Conservation (phyloP, 2,797 vertebrate species). For the Natrix natrix region DNA sequence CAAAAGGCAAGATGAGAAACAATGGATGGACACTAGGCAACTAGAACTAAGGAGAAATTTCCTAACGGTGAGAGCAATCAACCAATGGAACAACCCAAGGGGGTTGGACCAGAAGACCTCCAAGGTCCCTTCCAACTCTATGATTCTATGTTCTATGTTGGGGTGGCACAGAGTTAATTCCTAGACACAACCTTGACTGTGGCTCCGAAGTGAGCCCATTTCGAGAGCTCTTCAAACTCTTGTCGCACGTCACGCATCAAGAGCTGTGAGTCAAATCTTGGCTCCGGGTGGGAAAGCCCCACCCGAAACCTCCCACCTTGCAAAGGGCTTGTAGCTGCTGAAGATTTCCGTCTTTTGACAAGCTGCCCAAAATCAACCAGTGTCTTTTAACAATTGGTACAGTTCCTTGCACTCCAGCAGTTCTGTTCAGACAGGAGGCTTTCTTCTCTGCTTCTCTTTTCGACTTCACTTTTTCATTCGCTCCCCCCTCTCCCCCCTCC, state of each 20-base stretch:
- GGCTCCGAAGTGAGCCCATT: neutral
- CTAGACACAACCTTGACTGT: neutral
- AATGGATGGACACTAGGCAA: neutral
- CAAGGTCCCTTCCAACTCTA: neutral
- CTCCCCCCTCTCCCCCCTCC: slow-evolving; percentile 5
- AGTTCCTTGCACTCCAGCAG: slow-evolving; percentile 64
- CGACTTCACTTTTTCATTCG: slow-evolving; percentile 64
- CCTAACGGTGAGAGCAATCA: neutral
- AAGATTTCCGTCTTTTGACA: slow-evolving; percentile 71
- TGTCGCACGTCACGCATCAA: slow-evolving; percentile 28
- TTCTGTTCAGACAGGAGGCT: slow-evolving; percentile 58
- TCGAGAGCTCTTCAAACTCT: neutral
- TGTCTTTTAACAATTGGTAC: slow-evolving; percentile 72
- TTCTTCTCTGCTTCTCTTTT: slow-evolving; percentile 57
- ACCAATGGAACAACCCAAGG: neutral
- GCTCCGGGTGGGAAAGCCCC: slow-evolving; percentile 56
- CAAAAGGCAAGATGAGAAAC: neutral
- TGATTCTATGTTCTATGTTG: neutral
- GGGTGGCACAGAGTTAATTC: neutral
- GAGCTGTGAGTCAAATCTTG: slow-evolving; percentile 59
- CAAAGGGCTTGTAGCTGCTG: slow-evolving; percentile 69
- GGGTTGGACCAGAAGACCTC: neutral
- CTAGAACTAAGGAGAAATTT: neutral
- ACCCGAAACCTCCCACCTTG: slow-evolving; percentile 77
- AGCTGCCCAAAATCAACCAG: slow-evolving; percentile 63